A percentile compares a stretch with the other conserved stretches of the same genome.
phyloP scores from a whole-genome alignment of 2,113 vertebrate species.

The Nettapus auritus region DNA sequence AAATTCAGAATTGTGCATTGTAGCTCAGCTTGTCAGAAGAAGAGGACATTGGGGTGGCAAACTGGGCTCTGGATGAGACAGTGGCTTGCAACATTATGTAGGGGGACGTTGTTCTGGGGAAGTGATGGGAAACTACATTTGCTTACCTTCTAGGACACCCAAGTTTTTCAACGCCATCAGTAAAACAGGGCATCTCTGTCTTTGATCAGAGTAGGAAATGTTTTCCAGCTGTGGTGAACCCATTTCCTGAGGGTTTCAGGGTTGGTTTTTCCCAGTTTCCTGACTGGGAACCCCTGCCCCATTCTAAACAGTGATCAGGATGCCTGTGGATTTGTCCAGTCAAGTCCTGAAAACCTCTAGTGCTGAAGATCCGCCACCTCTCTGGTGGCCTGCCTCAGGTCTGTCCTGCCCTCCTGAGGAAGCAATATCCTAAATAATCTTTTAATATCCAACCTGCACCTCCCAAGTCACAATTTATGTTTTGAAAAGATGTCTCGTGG shows the following conservation, averaged over 20 bases:
- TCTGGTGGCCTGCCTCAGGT: neutral
- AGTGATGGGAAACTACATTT: neutral
- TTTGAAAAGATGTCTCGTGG: neutral
- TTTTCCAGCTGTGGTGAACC: neutral
- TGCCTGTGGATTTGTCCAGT: neutral
- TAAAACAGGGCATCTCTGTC: neutral
- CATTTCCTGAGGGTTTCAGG: neutral
- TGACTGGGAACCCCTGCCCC: neutral
- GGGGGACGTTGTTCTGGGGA: neutral
- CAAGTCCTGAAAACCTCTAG: neutral
- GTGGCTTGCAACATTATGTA: neutral
- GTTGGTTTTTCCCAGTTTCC: too few relatives aligned
- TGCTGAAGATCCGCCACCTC: neutral
- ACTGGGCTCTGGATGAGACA: fast-evolving
- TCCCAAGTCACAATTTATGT: neutral
- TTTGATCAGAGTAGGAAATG: neutral
- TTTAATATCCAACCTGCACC: neutral
- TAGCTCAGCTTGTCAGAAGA: neutral
- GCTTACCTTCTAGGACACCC: neutral
- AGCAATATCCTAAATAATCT: neutral
- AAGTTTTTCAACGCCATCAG: neutral
- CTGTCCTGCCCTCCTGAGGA: neutral
- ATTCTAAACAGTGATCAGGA: neutral
- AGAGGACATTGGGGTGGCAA: neutral
- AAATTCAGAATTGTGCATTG: neutral